phyloP scores from a whole-genome alignment of 2,113 vertebrate genomes.

The Probosciger aterrimus region DNA sequence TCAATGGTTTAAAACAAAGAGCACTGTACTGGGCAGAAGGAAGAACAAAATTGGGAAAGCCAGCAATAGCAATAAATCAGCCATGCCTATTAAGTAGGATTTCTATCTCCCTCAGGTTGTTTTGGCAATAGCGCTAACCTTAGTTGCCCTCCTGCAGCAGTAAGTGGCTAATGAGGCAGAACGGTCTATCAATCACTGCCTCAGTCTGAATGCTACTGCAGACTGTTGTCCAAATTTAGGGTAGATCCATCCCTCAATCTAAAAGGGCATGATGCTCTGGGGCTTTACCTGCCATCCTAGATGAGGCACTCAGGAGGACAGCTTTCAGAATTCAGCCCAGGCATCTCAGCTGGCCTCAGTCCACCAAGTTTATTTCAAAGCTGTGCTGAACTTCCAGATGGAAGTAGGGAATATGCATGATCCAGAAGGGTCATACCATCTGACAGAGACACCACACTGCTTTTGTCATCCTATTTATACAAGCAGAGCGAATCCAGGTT shows the following conservation, averaged over 20 bases:
- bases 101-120: slow-evolving; percentile 58
- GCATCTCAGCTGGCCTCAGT: neutral
- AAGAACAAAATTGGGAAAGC: neutral
- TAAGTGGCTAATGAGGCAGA: slow-evolving; percentile 62
- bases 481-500: neutral
- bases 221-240: neutral
- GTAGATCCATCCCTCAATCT: neutral
- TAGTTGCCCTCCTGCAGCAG: slow-evolving; percentile 41
- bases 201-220: slow-evolving; percentile 10
- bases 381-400: neutral
- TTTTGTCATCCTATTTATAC: neutral
- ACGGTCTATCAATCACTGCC: slow-evolving; percentile 49
- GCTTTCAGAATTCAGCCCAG: neutral
- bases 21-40: neutral
- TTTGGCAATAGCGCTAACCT: slow-evolving; percentile 51
- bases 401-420: neutral
- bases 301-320: neutral
- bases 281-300: neutral
- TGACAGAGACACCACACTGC: neutral
- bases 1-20: neutral
- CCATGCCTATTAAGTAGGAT: slow-evolving; percentile 49
- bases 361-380: neutral
- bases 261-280: neutral
- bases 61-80: slow-evolving; percentile 38
- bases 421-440: neutral